A percentile compares a stretch with the other conserved stretches of the same genome.
phyloP scores from a whole-genome alignment of 64 coral and sea anemone genomes.

The Stylophora pistillata region DNA sequence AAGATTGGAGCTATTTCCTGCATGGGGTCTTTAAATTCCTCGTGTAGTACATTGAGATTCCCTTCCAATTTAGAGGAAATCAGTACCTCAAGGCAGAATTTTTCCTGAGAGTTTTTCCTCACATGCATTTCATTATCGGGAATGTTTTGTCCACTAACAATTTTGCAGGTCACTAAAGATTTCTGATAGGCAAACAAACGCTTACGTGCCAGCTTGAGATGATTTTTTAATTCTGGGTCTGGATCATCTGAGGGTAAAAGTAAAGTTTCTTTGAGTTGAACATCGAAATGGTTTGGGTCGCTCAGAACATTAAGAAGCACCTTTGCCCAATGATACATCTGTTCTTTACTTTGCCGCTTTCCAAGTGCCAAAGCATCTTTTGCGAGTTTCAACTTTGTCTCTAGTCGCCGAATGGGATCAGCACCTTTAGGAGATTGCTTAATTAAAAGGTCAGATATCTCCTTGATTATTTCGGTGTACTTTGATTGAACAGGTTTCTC shows the following conservation, averaged over 20 bases:
- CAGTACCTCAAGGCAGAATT: not conserved
- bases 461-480: not conserved
- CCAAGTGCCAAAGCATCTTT: constrained; percentile 3
- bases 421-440: not conserved
- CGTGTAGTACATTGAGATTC: constrained; percentile 14
- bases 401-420: not conserved
- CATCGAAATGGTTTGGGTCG: constrained; percentile 3
- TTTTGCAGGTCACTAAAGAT: constrained; percentile 13
- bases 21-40: constrained; percentile 31
- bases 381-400: not conserved
- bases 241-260: not conserved
- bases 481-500: not conserved
- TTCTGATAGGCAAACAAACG: constrained; percentile 55
- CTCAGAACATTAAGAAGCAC: not conserved
- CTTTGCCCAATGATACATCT: not conserved
- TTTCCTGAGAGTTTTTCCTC: not conserved
- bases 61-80: not conserved
- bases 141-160: not conserved
- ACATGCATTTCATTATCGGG: constrained; percentile 28
- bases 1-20: constrained; percentile 53
- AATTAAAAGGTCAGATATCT: not conserved
- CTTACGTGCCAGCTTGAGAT: constrained; percentile 5
- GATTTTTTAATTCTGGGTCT: constrained; percentile 1
- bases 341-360: not conserved
- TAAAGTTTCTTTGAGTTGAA: not conserved